Evolutionary conservation across 2,888 invertebrate species (phyloP), one percentile per base, ranked within the genome.

Genomic region (Drosophila maculinotata): DNA sequence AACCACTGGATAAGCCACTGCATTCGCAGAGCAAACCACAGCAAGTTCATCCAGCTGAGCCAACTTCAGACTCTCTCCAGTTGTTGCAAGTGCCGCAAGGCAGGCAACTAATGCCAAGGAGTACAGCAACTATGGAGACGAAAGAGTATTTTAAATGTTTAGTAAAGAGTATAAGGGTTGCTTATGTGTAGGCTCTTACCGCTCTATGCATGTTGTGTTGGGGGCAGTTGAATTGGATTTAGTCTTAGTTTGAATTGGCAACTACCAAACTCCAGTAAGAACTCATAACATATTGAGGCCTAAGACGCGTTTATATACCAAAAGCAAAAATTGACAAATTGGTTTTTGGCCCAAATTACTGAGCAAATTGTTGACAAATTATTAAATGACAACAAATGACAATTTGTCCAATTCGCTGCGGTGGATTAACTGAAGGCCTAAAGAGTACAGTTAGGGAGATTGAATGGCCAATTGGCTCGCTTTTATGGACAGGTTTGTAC

Each of bases 191-290:
- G 12, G 12, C 7, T 17, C 68, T 73, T 38, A 87, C 83, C 44
- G 52, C 64, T 67, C 79, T 58, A 26, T 75, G 58, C 83, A 83
- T 83, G 39, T 75, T 77, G 64, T 45, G 23, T 33, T 26, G n/a
- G 7, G 12, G 45, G 2, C 42, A 36, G 36, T 62, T 57, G 63
- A 58, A 72, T 76, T 72, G 76, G 82, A 76, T 87, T 68, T 79
- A 73, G 79, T 80, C 87, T 88, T 84, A 82, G 58, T 87, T 85
- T 83, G 81, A 85, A 83, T 86, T 78, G 67, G 71, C 67, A 44
- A 20, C 38, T 15, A 66, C 62, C 57, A 42, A 88, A 87, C 79
- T 73, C 87, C 81, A 83, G 74, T 86, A 81, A 79, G 81, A 85
- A 88, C 87, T 87, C 87, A 81, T 86, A 35, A 47, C 31, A 25